phyloP scores from a whole-genome alignment of 1,140 invertebrate species.

The Forficula auricularia region DNA sequence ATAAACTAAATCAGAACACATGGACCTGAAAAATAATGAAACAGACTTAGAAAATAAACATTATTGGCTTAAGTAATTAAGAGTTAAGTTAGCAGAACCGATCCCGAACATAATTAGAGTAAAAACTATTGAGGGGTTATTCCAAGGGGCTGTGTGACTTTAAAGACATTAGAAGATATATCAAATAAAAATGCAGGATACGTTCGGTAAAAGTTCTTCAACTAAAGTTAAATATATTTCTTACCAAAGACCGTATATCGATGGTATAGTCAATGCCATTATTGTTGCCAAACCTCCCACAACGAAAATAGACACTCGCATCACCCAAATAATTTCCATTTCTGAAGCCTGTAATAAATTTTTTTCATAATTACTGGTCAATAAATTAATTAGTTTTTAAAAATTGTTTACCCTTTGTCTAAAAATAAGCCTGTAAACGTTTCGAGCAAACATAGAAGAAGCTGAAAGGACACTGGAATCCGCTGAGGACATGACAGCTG shows the following conservation, averaged over 20 bases:
- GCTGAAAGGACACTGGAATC: conserved; percentile 94
- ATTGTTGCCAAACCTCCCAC: conserved; percentile 81
- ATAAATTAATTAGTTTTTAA: conserved; percentile 2
- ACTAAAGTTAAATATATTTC: conserved; percentile 14
- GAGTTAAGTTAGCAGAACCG: not conserved
- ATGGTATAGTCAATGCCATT: conserved; percentile 91
- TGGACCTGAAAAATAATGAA: conserved; percentile 39
- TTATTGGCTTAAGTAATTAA: not conserved
- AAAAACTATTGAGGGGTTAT: too few relatives aligned
- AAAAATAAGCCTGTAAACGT: conserved; percentile 93
- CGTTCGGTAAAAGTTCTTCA: not conserved
- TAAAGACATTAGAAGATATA: too few relatives aligned
- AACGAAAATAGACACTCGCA: conserved; percentile 82
- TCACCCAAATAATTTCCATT: conserved; percentile 95
- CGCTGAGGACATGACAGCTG: conserved; percentile 95
- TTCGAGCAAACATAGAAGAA: conserved; percentile 94
- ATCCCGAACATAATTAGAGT: too few relatives aligned
- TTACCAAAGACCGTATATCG: conserved; percentile 93
- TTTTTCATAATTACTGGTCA: not conserved
- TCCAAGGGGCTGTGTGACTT: too few relatives aligned
- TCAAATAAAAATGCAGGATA: too few relatives aligned
- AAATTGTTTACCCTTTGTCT: conserved; percentile 53
- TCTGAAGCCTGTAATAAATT: conserved; percentile 54
- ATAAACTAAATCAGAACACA: conserved; percentile 95
- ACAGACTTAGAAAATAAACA: conserved; percentile 4